These are phyloP conservation scores for Drosophila lacteicornis DNA, from an alignment of 1,140 invertebrate genomes.

Conservation along the genomic window DNA sequence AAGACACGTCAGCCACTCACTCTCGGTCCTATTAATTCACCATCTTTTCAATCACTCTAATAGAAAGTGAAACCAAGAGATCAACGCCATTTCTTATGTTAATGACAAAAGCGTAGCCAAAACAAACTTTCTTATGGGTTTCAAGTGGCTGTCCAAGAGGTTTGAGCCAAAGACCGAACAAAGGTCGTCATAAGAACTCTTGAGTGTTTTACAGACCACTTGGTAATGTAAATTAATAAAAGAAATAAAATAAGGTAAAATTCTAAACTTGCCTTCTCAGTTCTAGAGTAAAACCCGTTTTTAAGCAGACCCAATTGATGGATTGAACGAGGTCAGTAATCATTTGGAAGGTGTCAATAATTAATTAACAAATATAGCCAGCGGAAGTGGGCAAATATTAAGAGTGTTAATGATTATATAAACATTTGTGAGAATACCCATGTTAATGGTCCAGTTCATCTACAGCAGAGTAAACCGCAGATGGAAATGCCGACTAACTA, in stretches of 20 bases:
- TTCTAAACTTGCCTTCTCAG: not conserved
- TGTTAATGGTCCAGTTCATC: not conserved
- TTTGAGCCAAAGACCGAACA: not conserved
- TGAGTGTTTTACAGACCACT: slow-evolving; percentile 30
- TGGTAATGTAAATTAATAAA: not conserved
- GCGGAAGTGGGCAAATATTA: slow-evolving; percentile 7
- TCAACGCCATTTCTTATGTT: slow-evolving; percentile 63
- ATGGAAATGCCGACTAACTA: slow-evolving; percentile 25
- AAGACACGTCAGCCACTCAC: slow-evolving; percentile 18
- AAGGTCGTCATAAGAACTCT: slow-evolving; percentile 53
- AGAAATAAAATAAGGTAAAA: not conserved
- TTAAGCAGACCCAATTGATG: not conserved
- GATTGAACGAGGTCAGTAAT: slow-evolving; percentile 35
- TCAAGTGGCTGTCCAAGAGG: slow-evolving; percentile 15
- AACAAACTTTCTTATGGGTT: slow-evolving; percentile 34
- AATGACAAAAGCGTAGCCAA: slow-evolving; percentile 37
- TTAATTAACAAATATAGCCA: not conserved
- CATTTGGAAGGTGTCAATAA: slow-evolving; percentile 20
- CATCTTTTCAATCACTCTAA: slow-evolving; percentile 35
- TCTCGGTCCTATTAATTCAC: slow-evolving; percentile 15
- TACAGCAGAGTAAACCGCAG: not conserved
- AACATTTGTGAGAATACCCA: slow-evolving; percentile 1
- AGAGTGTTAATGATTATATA: slow-evolving; percentile 7
- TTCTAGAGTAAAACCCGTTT: slow-evolving; percentile 1
- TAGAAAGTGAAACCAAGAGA: slow-evolving; percentile 71